Conservation (phyloP, 2,888 invertebrate species). For the Ecdyonurus torrentis region DNA sequence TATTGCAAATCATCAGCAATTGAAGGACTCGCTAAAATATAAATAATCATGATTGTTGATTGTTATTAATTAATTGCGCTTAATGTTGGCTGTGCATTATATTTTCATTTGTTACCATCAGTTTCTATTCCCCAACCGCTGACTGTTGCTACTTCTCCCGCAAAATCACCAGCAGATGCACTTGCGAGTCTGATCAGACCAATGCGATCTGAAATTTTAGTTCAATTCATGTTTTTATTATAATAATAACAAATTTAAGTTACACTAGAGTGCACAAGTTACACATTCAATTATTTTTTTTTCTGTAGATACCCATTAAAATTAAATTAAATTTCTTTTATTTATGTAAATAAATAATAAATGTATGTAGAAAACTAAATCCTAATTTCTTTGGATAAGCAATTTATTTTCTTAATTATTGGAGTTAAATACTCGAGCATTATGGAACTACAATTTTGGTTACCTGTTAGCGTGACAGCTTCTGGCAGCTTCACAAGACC, state of each 20-base stretch:
- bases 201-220: not conserved
- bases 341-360: too few species aligned
- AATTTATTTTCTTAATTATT: too few species aligned
- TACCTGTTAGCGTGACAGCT: not conserved
- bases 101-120: not conserved
- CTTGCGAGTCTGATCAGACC: not conserved
- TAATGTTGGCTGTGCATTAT: not conserved
- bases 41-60: not conserved
- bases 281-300: too few species aligned
- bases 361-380: too few species aligned
- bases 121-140: not conserved
- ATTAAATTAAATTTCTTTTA: too few species aligned
- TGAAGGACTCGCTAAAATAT: not conserved
- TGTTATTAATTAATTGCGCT: not conserved
- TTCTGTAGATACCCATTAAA: too few species aligned
- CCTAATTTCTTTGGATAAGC: too few species aligned
- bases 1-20: not conserved
- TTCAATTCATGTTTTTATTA: too few species aligned
- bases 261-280: too few species aligned
- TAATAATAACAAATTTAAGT: too few species aligned
- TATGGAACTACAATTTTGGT: too few species aligned
- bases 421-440: too few species aligned
- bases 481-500: not conserved
- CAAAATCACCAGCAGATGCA: not conserved
- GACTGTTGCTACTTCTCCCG: not conserved